Conservation (phyloP, 1,140 invertebrate genomes). For the Harpegnathos saltator region DNA sequence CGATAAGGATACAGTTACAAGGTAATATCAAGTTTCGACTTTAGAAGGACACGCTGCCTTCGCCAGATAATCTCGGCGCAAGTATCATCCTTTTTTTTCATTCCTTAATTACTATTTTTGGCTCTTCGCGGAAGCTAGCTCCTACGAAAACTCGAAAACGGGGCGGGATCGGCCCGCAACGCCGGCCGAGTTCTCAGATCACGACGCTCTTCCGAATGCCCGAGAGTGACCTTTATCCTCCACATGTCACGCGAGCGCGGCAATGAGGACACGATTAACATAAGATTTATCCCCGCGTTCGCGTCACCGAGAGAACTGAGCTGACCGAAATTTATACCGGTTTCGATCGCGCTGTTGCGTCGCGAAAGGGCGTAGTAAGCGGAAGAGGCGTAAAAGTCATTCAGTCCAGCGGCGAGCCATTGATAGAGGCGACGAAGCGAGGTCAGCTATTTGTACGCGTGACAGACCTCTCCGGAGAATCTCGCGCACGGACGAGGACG, state of each 20-base stretch:
- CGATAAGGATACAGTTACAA: neutral
- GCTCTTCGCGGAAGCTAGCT: neutral
- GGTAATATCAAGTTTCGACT: neutral
- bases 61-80: neutral
- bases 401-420: constrained; percentile 82
- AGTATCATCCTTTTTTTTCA: neutral
- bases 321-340: constrained; percentile 41
- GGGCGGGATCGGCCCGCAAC: too few species aligned
- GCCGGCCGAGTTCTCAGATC: neutral
- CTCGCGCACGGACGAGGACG: constrained; percentile 72
- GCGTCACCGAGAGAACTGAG: neutral
- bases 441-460: constrained; percentile 86
- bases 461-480: constrained; percentile 84
- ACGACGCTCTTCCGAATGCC: neutral
- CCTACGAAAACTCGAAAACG: too few species aligned
- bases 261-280: neutral
- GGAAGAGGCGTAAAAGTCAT: constrained; percentile 80
- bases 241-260: neutral
- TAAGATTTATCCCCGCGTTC: constrained; percentile 1
- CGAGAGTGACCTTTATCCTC: neutral
- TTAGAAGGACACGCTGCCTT: neutral
- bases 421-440: constrained; percentile 85
- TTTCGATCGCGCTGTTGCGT: constrained; percentile 63
- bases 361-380: constrained; percentile 76
- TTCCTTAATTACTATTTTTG: too few species aligned